Conservation (phyloP, 1,140 invertebrate species). For the Leptinotarsa undecemlineata region DNA sequence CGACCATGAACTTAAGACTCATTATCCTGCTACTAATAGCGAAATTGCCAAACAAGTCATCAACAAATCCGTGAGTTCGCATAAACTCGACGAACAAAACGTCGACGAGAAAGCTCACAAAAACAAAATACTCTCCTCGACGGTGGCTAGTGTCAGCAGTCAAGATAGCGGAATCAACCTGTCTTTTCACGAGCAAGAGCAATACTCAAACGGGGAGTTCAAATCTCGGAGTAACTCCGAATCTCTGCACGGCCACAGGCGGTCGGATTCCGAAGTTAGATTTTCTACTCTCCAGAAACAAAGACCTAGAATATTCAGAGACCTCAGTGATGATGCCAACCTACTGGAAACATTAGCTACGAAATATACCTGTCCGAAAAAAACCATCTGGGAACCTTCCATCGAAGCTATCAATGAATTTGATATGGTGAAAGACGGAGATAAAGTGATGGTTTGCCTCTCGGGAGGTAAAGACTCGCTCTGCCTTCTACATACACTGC, state of each 20-base stretch:
- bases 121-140: constrained; percentile 43
- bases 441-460: constrained; percentile 76
- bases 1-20: constrained; percentile 10
- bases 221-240: constrained; percentile 49
- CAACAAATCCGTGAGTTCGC: constrained; percentile 41
- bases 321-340: constrained; percentile 37
- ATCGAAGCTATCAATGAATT: constrained; percentile 82
- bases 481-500: constrained; percentile 78
- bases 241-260: constrained; percentile 35
- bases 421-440: constrained; percentile 80
- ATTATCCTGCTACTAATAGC: too few relatives aligned
- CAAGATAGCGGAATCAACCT: constrained; percentile 78
- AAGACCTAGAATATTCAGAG: constrained; percentile 36
- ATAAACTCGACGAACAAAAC: constrained; percentile 40
- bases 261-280: constrained; percentile 43
- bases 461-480: constrained; percentile 82
- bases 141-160: constrained; percentile 62
- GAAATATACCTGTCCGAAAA: constrained; percentile 77
- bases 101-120: constrained; percentile 36
- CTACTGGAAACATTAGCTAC: constrained; percentile 31
- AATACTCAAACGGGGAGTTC: constrained; percentile 42
- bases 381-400: constrained; percentile 79
- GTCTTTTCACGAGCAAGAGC: constrained; percentile 71
- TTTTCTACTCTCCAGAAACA: constrained; percentile 47
- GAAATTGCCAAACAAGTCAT: constrained; percentile 45